Evolutionary conservation across 2,888 invertebrate species (phyloP).

Genomic region (Asteroscopus sphinx): DNA sequence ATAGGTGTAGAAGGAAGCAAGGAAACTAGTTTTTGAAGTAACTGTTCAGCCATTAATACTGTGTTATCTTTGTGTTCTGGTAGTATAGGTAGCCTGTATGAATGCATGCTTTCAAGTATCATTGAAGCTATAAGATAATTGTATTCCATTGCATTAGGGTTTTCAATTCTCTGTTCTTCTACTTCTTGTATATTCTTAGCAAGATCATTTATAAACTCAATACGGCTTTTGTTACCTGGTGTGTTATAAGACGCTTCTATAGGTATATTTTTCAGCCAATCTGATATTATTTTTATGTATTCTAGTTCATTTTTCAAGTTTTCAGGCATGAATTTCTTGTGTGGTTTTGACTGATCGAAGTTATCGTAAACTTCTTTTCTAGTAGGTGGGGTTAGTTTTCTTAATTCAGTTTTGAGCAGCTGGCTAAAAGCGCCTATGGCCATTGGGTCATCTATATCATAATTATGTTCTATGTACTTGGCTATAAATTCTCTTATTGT

Average conservation of each 20-base stretch:
- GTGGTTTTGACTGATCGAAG: slow-evolving; percentile 42
- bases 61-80: slow-evolving; percentile 51
- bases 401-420: slow-evolving; percentile 69
- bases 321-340: slow-evolving; percentile 54
- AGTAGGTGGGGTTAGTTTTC: slow-evolving; percentile 61
- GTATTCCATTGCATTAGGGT: slow-evolving; percentile 64
- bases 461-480: slow-evolving; percentile 71
- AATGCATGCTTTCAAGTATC: slow-evolving; percentile 57
- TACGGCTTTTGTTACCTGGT: slow-evolving; percentile 62
- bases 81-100: slow-evolving; percentile 60
- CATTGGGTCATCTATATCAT: slow-evolving; percentile 67
- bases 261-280: slow-evolving; percentile 76
- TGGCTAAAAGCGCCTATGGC: slow-evolving; percentile 66
- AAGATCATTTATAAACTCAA: slow-evolving; percentile 69
- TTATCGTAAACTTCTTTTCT: slow-evolving; percentile 65
- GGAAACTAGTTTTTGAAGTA: slow-evolving; percentile 55
- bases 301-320: slow-evolving; percentile 68
- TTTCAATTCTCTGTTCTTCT: slow-evolving; percentile 64
- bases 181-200: slow-evolving; percentile 69
- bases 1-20: slow-evolving; percentile 26
- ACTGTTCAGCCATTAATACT: slow-evolving; percentile 59
- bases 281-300: slow-evolving; percentile 72
- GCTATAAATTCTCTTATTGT: slow-evolving; percentile 69
- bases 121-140: slow-evolving; percentile 60
- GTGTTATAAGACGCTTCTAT: slow-evolving; percentile 64